phyloP scores from a whole-genome alignment of 2,113 vertebrate genomes.

The Corydoras sp. region DNA sequence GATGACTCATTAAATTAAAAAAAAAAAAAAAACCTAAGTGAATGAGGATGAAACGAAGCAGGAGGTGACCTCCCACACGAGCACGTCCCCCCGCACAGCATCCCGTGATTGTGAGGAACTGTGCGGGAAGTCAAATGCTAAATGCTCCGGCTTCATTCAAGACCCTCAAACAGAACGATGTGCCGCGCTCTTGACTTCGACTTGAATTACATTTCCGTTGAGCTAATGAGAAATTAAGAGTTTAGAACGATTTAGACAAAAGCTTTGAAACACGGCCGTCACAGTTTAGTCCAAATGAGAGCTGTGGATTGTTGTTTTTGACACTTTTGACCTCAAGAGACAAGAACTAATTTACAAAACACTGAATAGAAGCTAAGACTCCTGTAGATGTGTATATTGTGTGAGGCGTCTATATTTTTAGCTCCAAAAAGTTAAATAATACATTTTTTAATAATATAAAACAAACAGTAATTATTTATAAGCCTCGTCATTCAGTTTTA shows the following conservation, averaged over 20 bases:
- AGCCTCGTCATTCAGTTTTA: conserved; percentile 1
- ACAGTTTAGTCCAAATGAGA: neutral
- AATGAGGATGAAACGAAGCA: too few relatives aligned
- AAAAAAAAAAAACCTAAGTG: too few relatives aligned
- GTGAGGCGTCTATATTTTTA: neutral
- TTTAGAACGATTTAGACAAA: too few relatives aligned
- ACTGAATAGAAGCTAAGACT: neutral
- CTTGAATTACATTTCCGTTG: neutral
- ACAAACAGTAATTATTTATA: neutral
- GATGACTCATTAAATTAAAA: too few relatives aligned
- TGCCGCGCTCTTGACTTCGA: neutral
- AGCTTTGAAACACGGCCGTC: neutral
- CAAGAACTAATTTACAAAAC: too few relatives aligned
- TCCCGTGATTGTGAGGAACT: too few relatives aligned
- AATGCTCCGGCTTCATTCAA: too few relatives aligned
- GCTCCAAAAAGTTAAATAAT: neutral
- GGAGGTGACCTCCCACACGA: too few relatives aligned
- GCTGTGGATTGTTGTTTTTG: neutral
- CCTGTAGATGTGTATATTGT: neutral
- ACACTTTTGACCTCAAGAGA: neutral
- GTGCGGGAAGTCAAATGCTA: too few relatives aligned
- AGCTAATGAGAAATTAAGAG: neutral
- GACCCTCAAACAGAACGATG: too few relatives aligned
- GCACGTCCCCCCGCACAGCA: too few relatives aligned
- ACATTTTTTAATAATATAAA: neutral